Base-by-base conservation (phyloP, 2,888 invertebrate genomes). In the Drosophila buzzatii region DNA sequence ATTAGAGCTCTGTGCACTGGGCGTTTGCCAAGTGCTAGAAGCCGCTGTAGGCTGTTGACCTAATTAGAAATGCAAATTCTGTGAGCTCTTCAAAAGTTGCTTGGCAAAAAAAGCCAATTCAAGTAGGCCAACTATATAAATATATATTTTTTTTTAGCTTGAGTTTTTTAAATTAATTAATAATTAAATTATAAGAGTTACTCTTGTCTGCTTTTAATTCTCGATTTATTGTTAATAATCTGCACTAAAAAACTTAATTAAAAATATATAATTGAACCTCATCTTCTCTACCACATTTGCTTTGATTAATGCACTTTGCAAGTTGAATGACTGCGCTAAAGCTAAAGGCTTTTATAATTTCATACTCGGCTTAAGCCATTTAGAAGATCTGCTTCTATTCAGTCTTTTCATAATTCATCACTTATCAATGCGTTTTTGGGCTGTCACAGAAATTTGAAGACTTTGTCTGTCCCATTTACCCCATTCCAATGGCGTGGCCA, bases 61-160 rank as follows among this genome's bases (percentile, higher is more conserved):
- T 72, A 70, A 80, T 83, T 85, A 68, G 37, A 45, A 76, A 80
- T 82, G 78, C 81, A 80, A 82, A 82, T 80, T 56, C 51, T 53
- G 27, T 35, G 5, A n/a, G 20, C 27, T 16, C 18, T 42, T n/a
- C 23, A 20, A 44, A n/a, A 52, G 42, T 33, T 18, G 35, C 27
- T 12, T 37, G 8, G 14, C 8, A 12, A 20, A 6, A 18, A 47
- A 47, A 31, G 2, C n/a, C 27, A 47, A 27, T 27, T 27, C 3
- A 27, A 6, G 9, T 6, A 47, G 23, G 9, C 9, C 16, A 16
- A 9, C 47, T 47, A 3, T n/a, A 5, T 5, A n/a, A 49, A 31
- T n/a, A 9, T 18, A 5, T 6, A 39, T 27, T 10, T 10, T 4
- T 10, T 44, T 44, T 10, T 9, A 42, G 42, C 18, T 18, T 42